A percentile compares a stretch with the other conserved stretches of the same genome.
Evolutionary conservation across 2,888 invertebrate genomes (phyloP).

Genomic region (Gari tellinella): DNA sequence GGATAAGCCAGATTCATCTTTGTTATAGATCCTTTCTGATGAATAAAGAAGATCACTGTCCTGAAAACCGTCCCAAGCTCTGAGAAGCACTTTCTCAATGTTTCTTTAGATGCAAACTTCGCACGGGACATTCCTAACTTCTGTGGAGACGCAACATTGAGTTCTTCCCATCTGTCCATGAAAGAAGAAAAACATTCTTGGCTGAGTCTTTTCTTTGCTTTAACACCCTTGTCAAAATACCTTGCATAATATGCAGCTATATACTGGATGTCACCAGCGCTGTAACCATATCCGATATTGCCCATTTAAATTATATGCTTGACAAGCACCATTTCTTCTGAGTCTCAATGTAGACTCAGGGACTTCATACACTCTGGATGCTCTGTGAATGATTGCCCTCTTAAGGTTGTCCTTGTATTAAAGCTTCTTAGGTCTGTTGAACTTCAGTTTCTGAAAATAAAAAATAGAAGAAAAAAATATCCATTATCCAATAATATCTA

Average conservation of each 20-base stretch:
- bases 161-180: slow-evolving; percentile 33
- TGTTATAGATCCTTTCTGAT: slow-evolving; percentile 37
- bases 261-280: slow-evolving; percentile 5
- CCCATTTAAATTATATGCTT: slow-evolving; percentile 30
- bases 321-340: slow-evolving; percentile 16
- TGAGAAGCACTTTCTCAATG: slow-evolving; percentile 30
- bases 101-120: slow-evolving; percentile 33
- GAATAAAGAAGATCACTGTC: slow-evolving; percentile 15
- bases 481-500: too few species aligned
- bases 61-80: slow-evolving; percentile 20
- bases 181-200: slow-evolving; percentile 48
- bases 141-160: slow-evolving; percentile 39
- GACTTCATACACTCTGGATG: slow-evolving; percentile 12
- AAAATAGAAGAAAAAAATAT: too few species aligned
- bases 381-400: slow-evolving; percentile 14
- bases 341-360: slow-evolving; percentile 20
- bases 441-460: too few species aligned
- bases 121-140: slow-evolving; percentile 31
- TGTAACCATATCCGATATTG: slow-evolving; percentile 41
- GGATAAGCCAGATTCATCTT: slow-evolving; percentile 48
- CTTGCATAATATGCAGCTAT: slow-evolving; percentile 32
- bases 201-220: slow-evolving; percentile 21
- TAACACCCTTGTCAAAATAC: slow-evolving; percentile 21
- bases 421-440: too few species aligned
- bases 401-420: slow-evolving; percentile 10